Evolutionary conservation across 92 coral and sea anemone genomes (phyloP).

Genomic region (Zoanthus sansibaricus): DNA sequence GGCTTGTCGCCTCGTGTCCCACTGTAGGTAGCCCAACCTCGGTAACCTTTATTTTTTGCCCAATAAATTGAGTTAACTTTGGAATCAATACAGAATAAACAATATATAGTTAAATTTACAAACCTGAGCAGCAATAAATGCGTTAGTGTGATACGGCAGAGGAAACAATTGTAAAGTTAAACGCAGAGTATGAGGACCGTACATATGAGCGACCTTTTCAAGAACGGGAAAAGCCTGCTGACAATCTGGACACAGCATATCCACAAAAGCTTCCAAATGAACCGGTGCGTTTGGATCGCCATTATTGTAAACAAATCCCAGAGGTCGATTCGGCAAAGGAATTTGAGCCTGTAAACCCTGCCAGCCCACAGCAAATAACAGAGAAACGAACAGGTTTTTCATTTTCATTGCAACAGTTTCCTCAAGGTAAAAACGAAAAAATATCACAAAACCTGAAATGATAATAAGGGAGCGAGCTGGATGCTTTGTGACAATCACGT

Average conservation of each 20-base stretch:
- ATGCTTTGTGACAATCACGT: slow-evolving; percentile 39
- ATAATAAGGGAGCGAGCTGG: slow-evolving; percentile 15
- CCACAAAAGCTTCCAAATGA: slow-evolving; percentile 76
- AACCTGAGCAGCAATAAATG: slow-evolving; percentile 87
- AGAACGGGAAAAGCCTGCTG: slow-evolving; percentile 81
- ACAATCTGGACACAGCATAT: slow-evolving; percentile 78
- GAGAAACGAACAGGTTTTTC: slow-evolving; percentile 20
- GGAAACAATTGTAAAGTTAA: slow-evolving; percentile 75
- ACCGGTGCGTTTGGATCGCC: slow-evolving; percentile 75
- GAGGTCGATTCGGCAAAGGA: slow-evolving; percentile 76
- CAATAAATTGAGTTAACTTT: too few species aligned
- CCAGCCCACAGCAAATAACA: slow-evolving; percentile 27
- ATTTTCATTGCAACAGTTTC: slow-evolving; percentile 32
- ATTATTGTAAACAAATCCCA: slow-evolving; percentile 75
- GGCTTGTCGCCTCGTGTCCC: too few species aligned
- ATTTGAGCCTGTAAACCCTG: slow-evolving; percentile 54
- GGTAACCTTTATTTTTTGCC: too few species aligned
- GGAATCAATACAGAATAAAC: background rate
- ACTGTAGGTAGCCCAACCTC: too few species aligned
- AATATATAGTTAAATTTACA: background rate
- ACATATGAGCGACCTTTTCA: slow-evolving; percentile 73
- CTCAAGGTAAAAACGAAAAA: slow-evolving; percentile 37
- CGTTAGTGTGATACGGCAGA: slow-evolving; percentile 83
- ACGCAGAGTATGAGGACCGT: slow-evolving; percentile 72
- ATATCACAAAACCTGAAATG: slow-evolving; percentile 3